Evolutionary conservation across 2,797 vertebrate species (phyloP), one percentile per base, ranked within the genome.

Genomic region (Poeciliopsis presidionis): DNA sequence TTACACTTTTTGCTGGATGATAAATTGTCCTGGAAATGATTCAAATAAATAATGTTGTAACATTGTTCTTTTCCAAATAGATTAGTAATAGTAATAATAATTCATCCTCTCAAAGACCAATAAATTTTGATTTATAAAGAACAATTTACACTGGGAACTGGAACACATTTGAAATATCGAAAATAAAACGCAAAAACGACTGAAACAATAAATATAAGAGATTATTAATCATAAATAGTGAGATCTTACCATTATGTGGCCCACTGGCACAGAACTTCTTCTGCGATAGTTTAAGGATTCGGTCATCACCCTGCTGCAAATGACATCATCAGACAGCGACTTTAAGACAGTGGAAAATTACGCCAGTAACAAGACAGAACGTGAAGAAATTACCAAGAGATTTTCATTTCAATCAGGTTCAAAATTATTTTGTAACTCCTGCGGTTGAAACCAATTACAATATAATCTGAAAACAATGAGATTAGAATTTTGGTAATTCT

Each of bases 191-290:
- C 6, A 2, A 7, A 20, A 51, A 51, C 49, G 22, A 51, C 2
- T 20, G 46, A 47, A 47, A 47, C 14, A 47, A 47, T 47, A 47
- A 49, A 49, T 22, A 22, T 51, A 22, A 51, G 20, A 8, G 7
- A 51, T 51, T 51, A 51, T 51, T 51, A 51, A 20, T 22, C 0
- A 22, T 51, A 8, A 51, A 22, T 63, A 36, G 30, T 6, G 8
- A 43, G 59, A 51, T 76, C 92, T 89, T 78, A 96, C 96, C 95
- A 53, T 88, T 87, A 80, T 95, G 97, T 28, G 97, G 97, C 91
- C 98, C 98, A 82, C 98, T 98, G 90, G 98, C 98, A 95, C 97
- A 99, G 94, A 99, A 99, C 88, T 99, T 99, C 94, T 96, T 99
- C 94, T 99, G 98, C 84, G 96, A 97, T 78, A 99, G 91, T 93